phyloP scores from a whole-genome alignment of 2,888 invertebrate species.

The Agrilus biguttatus region DNA sequence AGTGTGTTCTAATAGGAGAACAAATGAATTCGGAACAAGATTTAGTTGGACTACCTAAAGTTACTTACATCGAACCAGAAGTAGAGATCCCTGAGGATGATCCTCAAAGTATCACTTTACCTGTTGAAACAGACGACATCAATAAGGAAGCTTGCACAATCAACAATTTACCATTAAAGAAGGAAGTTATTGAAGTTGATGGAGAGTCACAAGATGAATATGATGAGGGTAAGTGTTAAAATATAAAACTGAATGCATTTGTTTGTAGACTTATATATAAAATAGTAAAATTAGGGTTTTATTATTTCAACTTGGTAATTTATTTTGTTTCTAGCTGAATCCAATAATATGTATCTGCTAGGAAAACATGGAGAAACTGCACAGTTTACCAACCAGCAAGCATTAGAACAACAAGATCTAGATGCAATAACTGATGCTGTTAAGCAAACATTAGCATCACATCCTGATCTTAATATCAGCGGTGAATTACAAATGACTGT shows the following conservation, averaged over 20 bases:
- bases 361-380: too few relatives aligned
- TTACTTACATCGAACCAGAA: slow-evolving; percentile 27
- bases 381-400: neutral
- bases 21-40: slow-evolving; percentile 26
- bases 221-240: slow-evolving; percentile 9
- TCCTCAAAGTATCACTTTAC: slow-evolving; percentile 36
- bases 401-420: slow-evolving; percentile 25
- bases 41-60: slow-evolving; percentile 27
- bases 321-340: too few relatives aligned
- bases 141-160: slow-evolving; percentile 30
- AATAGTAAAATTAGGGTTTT: too few relatives aligned
- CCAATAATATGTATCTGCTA: too few relatives aligned
- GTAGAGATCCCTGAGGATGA: slow-evolving; percentile 24
- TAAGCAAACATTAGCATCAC: slow-evolving; percentile 27
- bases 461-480: slow-evolving; percentile 23
- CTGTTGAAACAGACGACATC: slow-evolving; percentile 20
- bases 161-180: slow-evolving; percentile 18
- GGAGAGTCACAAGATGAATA: slow-evolving; percentile 11
- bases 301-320: neutral
- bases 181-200: slow-evolving; percentile 15
- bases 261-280: neutral
- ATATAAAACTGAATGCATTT: slow-evolving; percentile 3
- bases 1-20: slow-evolving; percentile 3
- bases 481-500: slow-evolving; percentile 29
- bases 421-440: slow-evolving; percentile 31